Conservation (phyloP, 2,113 vertebrate species). For the Pterocles burchelli region DNA sequence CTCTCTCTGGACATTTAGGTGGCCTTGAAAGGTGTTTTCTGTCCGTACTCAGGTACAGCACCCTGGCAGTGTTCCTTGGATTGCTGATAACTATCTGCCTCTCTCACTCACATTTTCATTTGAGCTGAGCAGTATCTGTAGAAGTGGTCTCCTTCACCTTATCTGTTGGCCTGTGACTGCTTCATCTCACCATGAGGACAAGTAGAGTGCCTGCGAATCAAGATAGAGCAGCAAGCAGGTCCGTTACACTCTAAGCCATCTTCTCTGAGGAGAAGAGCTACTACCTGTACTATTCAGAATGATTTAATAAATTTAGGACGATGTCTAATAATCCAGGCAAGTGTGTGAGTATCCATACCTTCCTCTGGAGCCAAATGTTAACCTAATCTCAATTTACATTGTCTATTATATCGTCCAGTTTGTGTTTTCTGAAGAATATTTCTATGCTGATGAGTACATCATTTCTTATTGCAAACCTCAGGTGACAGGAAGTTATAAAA, state of each 20-base stretch:
- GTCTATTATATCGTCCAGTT: not conserved
- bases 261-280: not conserved
- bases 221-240: not conserved
- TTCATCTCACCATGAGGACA: not conserved
- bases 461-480: not conserved
- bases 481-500: conserved; percentile 49
- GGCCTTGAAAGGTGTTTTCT: not conserved
- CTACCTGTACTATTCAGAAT: not conserved
- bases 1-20: not conserved
- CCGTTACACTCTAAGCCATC: not conserved
- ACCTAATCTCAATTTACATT: not conserved
- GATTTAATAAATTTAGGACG: not conserved
- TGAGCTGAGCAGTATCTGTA: not conserved
- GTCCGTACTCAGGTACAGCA: not conserved
- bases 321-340: not conserved
- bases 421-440: not conserved
- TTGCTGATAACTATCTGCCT: not conserved
- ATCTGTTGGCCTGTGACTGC: not conserved
- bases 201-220: accelerated
- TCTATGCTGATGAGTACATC: not conserved
- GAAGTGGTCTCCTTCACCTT: not conserved
- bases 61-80: not conserved
- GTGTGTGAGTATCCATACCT: not conserved
- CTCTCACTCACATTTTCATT: not conserved
- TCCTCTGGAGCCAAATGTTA: not conserved